Percentiles rank a stretch among this genome's conserved stretches.
These are phyloP conservation scores for Actinopyga echinites DNA, from an alignment of 53 echinoderm and acorn worm genomes.

Conservation along the genomic window DNA sequence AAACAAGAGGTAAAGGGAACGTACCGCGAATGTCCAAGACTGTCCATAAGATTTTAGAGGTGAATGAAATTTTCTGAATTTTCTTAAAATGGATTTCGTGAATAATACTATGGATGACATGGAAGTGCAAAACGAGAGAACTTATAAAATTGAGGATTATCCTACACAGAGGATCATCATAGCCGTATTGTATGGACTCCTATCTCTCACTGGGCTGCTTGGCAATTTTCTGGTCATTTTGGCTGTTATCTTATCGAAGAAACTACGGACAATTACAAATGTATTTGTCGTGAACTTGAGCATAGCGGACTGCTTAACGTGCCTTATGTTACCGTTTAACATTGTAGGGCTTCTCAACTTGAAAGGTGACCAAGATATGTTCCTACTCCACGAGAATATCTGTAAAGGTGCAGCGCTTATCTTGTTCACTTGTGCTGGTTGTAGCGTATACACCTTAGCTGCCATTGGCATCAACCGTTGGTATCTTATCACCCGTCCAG, in stretches of 20 bases:
- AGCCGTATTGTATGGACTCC: constrained; percentile 8
- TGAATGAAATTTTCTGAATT: too few relatives aligned
- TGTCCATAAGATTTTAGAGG: too few relatives aligned
- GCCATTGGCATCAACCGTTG: constrained; percentile 67
- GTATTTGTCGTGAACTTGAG: constrained; percentile 56
- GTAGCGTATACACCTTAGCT: constrained; percentile 75
- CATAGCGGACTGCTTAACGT: constrained; percentile 42
- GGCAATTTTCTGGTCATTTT: constrained; percentile 56
- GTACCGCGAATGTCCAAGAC: too few relatives aligned
- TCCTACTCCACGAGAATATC: constrained; percentile 49
- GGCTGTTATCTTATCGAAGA: constrained; percentile 39
- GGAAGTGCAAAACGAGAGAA: not conserved
- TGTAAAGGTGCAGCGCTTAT: constrained; percentile 52
- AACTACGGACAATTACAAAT: constrained; percentile 51
- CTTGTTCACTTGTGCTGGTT: constrained; percentile 59
- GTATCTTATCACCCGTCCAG: constrained; percentile 63
- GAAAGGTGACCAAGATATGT: constrained; percentile 33
- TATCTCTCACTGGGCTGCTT: constrained; percentile 7
- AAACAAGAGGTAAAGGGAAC: too few relatives aligned
- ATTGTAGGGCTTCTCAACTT: constrained; percentile 50
- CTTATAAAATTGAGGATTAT: constrained; percentile 28
- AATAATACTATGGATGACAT: too few relatives aligned
- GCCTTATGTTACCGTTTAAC: constrained; percentile 43
- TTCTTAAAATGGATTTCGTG: too few relatives aligned
- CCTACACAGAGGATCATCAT: constrained; percentile 10